These are phyloP conservation scores for Halichoeres trimaculatus DNA, from an alignment of 2,113 vertebrate genomes.

Conservation along the genomic window DNA sequence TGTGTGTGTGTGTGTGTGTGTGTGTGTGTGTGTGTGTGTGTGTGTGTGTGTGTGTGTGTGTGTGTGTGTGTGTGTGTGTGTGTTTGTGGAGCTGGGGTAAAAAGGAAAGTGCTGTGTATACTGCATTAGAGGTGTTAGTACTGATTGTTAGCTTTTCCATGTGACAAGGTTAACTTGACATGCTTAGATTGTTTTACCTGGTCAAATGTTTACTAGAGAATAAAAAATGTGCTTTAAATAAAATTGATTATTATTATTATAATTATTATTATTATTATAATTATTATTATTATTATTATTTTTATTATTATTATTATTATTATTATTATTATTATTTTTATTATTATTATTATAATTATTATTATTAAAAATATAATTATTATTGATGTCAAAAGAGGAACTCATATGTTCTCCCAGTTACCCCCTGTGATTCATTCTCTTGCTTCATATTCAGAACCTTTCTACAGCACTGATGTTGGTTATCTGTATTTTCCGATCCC, in stretches of 20 bases:
- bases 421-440: neutral
- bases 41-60: constrained; percentile 20
- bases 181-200: neutral
- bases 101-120: constrained; percentile 35
- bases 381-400: neutral
- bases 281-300: too few relatives aligned
- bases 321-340: too few relatives aligned
- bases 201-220: neutral
- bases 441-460: neutral
- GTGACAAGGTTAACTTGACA: constrained; percentile 6
- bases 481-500: neutral
- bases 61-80: constrained; percentile 13
- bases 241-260: too few relatives aligned
- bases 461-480: neutral
- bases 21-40: constrained; percentile 34
- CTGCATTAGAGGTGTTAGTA: constrained; percentile 30
- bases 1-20: constrained; percentile 10
- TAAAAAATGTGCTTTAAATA: neutral
- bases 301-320: too few relatives aligned
- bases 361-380: too few relatives aligned
- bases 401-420: neutral
- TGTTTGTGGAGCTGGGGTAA: constrained; percentile 24
- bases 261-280: too few relatives aligned
- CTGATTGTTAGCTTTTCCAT: constrained; percentile 29
- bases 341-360: too few relatives aligned